A percentile compares a stretch with the other conserved stretches of the same genome.
Conservation (phyloP, 2,888 invertebrate genomes). For the Dorcus hopei region DNA sequence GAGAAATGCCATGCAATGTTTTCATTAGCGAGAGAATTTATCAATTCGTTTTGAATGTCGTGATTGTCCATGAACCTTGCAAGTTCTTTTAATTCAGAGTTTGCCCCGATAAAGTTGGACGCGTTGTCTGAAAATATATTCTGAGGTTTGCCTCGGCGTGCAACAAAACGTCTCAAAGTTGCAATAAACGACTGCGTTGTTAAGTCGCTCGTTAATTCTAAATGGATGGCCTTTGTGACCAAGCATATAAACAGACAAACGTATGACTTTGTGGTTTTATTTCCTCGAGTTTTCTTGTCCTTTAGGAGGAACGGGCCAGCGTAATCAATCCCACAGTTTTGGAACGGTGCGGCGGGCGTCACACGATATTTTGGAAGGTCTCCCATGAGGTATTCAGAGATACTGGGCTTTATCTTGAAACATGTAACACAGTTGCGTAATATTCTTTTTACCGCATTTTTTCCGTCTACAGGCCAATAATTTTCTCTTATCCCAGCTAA, state of each 20-base stretch:
- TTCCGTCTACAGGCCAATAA: constrained; percentile 18
- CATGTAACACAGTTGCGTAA: constrained; percentile 15
- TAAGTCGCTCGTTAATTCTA: constrained; percentile 35
- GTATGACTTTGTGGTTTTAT: constrained; percentile 26
- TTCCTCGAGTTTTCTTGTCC: constrained; percentile 19
- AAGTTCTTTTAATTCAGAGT: constrained; percentile 1
- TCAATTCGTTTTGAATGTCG: no score
- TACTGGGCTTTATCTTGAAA: constrained; percentile 16
- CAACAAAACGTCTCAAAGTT: constrained; percentile 32
- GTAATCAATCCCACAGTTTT: constrained; percentile 27
- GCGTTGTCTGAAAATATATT: constrained; percentile 37
- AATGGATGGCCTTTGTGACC: constrained; percentile 33
- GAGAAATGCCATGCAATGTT: no score
- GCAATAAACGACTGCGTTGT: constrained; percentile 35
- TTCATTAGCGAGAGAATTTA: no score
- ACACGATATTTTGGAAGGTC: constrained; percentile 15
- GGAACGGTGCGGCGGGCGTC: constrained; percentile 8
- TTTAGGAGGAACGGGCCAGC: constrained; percentile 28
- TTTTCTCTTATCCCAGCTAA: constrained; percentile 18
- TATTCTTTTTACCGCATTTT: constrained; percentile 2
- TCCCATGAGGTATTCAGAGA: constrained; percentile 17
- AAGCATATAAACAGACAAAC: constrained; percentile 33
- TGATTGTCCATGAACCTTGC: no score
- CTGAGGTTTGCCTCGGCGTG: constrained; percentile 30
- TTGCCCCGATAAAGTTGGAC: constrained; percentile 39